Evolutionary conservation across 2,888 invertebrate species (phyloP), one percentile per base, ranked within the genome.

Genomic region (Cheiracanthium punctorium): DNA sequence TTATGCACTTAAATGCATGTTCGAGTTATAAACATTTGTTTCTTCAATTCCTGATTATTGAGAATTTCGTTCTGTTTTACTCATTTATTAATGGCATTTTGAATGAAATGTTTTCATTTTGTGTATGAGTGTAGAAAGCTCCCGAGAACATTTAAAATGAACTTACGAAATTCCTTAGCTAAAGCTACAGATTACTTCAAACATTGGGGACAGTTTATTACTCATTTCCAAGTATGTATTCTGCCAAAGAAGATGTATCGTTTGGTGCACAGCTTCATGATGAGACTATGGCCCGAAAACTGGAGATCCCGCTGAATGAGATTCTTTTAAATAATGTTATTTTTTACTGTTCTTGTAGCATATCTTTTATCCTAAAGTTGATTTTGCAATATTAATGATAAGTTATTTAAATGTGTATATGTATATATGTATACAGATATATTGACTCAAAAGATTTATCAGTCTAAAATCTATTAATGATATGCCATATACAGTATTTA

Each of bases 111-210:
- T n/a, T n/a, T n/a, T n/a, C n/a, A n/a, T n/a, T n/a, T n/a, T n/a
- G n/a, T n/a, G n/a, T n/a, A n/a, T n/a, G n/a, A n/a, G n/a, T n/a
- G n/a, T n/a, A n/a, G n/a, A n/a, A n/a, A n/a, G n/a, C n/a, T n/a
- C n/a, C n/a, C n/a, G n/a, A n/a, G n/a, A 37, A 5, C 37, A 37
- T 37, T 17, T 48, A 2, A 48, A 48, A 10, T 17, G 2, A 48
- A 48, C 4, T 12, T 7, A 17, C 8, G 17, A 58, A 33, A 8
- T 33, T 69, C 33, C 69, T 69, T 69, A 69, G 33, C 33, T 69
- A 69, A 8, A 72, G 10, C 65, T 65, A 88, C 88, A 88, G 88
- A 88, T 86, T 88, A 88, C 67, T 77, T 88, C 30, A 85, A 80
- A 41, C 82, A 88, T 24, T 88, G 80, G 71, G 73, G 75, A 41